Evolutionary conservation across 2,888 invertebrate genomes (phyloP).

Genomic region (Andrena minutula): DNA sequence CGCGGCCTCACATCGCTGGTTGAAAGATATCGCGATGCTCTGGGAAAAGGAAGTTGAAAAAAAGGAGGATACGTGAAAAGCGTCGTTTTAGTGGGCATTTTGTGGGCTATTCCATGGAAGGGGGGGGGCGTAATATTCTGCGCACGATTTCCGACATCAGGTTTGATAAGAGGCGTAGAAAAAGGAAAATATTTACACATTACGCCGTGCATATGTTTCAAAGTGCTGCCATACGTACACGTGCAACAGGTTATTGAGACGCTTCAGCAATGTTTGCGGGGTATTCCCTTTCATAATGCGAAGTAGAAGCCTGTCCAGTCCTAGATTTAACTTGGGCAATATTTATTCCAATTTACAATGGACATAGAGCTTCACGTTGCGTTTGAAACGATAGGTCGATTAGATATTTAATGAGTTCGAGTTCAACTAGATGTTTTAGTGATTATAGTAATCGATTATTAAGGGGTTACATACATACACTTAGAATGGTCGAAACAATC

Average conservation of each 20-base stretch:
- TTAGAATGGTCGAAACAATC: too few species aligned
- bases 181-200: slow-evolving; percentile 33
- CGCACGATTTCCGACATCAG: slow-evolving; percentile 14
- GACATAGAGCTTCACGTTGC: neutral
- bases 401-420: too few species aligned
- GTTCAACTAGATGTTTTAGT: too few species aligned
- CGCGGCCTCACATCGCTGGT: neutral
- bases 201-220: slow-evolving; percentile 28
- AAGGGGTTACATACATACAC: too few species aligned
- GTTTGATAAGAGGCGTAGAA: slow-evolving; percentile 39
- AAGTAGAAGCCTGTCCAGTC: neutral
- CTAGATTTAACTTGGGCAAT: neutral
- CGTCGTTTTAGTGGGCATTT: slow-evolving; percentile 30
- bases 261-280: slow-evolving; percentile 14
- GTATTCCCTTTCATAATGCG: neutral
- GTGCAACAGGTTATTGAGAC: slow-evolving; percentile 56
- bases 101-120: slow-evolving; percentile 24
- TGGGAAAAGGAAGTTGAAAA: neutral
- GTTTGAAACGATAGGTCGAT: too few species aligned
- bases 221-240: slow-evolving; percentile 28
- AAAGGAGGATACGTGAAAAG: too few species aligned
- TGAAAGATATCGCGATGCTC: neutral
- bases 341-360: neutral
- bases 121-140: slow-evolving; percentile 48
- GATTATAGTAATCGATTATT: too few species aligned